phyloP scores from a whole-genome alignment of 2,888 invertebrate species.

The Fragum whitleyi region DNA sequence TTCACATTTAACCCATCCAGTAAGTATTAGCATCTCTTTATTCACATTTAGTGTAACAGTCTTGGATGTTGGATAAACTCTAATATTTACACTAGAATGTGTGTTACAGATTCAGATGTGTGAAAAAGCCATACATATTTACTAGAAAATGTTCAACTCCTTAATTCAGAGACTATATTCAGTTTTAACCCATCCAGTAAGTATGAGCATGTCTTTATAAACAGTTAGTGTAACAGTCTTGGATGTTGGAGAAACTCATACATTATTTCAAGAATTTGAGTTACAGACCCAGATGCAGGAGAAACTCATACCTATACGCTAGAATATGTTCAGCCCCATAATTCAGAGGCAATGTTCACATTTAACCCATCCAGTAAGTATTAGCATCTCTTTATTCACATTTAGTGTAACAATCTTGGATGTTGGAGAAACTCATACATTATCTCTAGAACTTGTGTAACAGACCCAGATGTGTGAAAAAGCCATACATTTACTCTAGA shows the following conservation, averaged over 20 bases:
- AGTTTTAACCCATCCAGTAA: neutral
- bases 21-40: neutral
- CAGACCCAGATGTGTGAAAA: slow-evolving; percentile 41
- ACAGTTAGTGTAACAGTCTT: too few species aligned
- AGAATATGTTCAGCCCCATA: slow-evolving; percentile 7
- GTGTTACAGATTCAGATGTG: slow-evolving; percentile 38
- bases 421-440: slow-evolving; percentile 27
- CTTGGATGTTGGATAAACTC: slow-evolving; percentile 21
- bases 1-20: neutral
- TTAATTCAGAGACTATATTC: neutral
- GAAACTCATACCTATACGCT: slow-evolving; percentile 39
- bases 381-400: neutral
- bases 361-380: neutral
- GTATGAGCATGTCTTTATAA: neutral
- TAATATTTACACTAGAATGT: slow-evolving; percentile 27
- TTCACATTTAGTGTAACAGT: too few species aligned
- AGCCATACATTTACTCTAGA: slow-evolving; percentile 31
- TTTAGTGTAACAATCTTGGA: too few species aligned
- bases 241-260: slow-evolving; percentile 14
- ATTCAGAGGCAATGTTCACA: neutral
- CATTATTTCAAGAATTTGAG: slow-evolving; percentile 29
- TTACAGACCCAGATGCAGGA: slow-evolving; percentile 35
- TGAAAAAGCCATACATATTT: slow-evolving; percentile 33
- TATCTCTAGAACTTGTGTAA: slow-evolving; percentile 23
- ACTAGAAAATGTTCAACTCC: slow-evolving; percentile 19